phyloP scores from a whole-genome alignment of 2,888 invertebrate species.

The Seladonia tumulorum region DNA sequence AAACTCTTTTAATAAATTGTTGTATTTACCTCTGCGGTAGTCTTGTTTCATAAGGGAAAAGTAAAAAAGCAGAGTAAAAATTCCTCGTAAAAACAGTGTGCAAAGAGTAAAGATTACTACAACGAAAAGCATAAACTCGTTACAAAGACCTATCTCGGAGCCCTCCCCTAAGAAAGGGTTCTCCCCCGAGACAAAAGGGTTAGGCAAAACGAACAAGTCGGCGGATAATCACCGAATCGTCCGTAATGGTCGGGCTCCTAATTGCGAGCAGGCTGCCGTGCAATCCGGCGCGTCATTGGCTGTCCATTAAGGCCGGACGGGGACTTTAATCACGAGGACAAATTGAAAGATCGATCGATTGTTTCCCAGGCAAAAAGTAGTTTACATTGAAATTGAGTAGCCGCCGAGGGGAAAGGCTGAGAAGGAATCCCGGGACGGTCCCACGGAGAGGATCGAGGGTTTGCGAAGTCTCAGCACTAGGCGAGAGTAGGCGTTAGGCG shows the following conservation, averaged over 20 bases:
- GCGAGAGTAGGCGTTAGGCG: neutral
- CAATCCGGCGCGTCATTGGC: neutral
- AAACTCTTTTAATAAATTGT: no score
- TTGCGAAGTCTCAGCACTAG: neutral
- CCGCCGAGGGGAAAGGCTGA: neutral
- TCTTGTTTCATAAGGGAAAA: no score
- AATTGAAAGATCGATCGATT: slow-evolving; percentile 27
- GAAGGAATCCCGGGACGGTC: slow-evolving; percentile 12
- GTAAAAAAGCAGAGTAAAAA: no score
- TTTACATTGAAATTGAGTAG: slow-evolving; percentile 16
- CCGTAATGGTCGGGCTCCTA: neutral
- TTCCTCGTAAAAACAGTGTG: no score
- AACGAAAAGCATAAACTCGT: neutral
- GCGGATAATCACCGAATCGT: neutral
- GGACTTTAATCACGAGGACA: slow-evolving; percentile 25
- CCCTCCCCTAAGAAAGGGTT: no score
- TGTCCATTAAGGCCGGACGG: slow-evolving; percentile 8
- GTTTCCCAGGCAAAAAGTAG: slow-evolving; percentile 36
- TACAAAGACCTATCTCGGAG: neutral
- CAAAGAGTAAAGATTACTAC: neutral
- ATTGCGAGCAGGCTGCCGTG: neutral
- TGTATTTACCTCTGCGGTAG: no score
- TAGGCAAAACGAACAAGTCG: neutral
- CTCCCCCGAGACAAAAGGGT: neutral
- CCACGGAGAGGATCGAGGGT: neutral